Conservation (phyloP, 2,797 vertebrate genomes). For the Meda fulgida region DNA sequence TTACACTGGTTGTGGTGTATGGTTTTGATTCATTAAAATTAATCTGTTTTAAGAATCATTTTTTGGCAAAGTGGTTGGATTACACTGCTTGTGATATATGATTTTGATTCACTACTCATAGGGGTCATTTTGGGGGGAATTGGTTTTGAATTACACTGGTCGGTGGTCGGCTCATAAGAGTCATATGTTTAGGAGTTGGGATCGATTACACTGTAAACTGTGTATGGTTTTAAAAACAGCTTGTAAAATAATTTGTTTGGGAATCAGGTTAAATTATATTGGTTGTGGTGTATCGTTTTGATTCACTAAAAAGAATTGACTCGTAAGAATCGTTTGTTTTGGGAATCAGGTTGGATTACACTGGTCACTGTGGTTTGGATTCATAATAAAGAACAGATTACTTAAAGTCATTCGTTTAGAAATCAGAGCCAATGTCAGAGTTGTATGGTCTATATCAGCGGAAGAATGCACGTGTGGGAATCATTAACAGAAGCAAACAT, state of each 20-base stretch:
- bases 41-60: not conserved
- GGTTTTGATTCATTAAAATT: not conserved
- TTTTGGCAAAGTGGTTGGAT: not conserved
- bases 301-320: not conserved
- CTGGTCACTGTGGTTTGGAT: conserved; percentile 21
- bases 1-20: conserved; percentile 16
- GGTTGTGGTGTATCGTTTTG: not conserved
- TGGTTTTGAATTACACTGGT: not conserved
- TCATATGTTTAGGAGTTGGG: not conserved
- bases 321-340: not conserved
- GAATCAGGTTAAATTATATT: not conserved
- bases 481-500: conserved; percentile 9
- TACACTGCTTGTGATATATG: conserved; percentile 17
- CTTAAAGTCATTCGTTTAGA: not conserved
- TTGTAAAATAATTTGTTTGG: no score
- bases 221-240: not conserved
- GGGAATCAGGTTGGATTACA: not conserved
- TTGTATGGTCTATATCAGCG: not conserved
- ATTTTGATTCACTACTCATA: not conserved
- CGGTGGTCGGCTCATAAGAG: not conserved
- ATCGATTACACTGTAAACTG: not conserved
- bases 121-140: no score
- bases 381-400: not conserved
- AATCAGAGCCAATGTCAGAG: not conserved
- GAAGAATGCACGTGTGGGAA: not conserved